Conservation (phyloP, 2,113 vertebrate genomes). For the Coptodon rendalli region DNA sequence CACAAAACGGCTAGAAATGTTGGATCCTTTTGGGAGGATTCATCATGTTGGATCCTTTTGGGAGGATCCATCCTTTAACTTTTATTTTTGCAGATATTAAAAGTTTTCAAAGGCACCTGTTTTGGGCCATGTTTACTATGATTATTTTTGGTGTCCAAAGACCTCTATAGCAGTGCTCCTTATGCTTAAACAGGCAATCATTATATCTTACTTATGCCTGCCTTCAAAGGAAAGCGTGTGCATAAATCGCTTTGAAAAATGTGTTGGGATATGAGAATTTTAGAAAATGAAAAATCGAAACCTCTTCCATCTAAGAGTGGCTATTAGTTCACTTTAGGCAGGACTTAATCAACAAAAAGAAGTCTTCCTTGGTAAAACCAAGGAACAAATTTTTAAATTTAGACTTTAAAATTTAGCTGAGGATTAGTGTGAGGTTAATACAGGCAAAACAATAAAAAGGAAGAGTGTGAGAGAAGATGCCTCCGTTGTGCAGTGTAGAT, state of each 20-base stretch:
- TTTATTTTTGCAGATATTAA: background rate
- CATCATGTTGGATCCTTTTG: too few relatives aligned
- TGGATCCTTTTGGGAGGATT: too few relatives aligned
- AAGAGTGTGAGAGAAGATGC: background rate
- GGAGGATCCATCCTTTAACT: background rate
- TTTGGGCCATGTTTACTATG: background rate
- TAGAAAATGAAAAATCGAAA: background rate
- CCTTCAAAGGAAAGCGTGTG: background rate
- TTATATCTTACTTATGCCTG: background rate
- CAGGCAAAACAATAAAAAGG: background rate
- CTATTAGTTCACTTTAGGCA: background rate
- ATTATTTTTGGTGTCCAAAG: background rate
- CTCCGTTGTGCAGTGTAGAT: constrained; percentile 31
- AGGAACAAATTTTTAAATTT: background rate
- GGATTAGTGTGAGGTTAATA: constrained; percentile 40
- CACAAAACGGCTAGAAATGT: background rate
- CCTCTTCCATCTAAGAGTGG: background rate
- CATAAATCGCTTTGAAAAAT: background rate
- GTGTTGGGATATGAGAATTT: background rate
- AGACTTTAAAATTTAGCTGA: constrained; percentile 14
- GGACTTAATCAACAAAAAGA: constrained; percentile 33
- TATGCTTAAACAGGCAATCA: background rate
- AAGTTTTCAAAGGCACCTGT: background rate
- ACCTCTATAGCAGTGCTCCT: background rate
- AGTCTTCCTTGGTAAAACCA: constrained; percentile 15